phyloP scores from a whole-genome alignment of 2,113 vertebrate genomes.

The Oryzias curvinotus region DNA sequence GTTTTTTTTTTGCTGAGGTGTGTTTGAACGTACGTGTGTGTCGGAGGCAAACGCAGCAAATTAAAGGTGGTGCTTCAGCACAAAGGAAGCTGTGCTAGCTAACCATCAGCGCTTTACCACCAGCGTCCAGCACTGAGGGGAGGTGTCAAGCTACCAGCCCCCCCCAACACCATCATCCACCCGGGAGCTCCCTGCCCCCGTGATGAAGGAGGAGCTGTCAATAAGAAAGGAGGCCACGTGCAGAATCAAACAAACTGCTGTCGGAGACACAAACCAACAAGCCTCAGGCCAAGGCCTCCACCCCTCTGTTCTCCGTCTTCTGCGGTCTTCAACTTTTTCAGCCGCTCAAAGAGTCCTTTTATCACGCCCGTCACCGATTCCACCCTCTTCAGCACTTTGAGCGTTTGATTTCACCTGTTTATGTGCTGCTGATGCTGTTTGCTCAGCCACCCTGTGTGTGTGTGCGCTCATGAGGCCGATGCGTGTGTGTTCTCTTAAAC shows the following conservation, averaged over 20 bases:
- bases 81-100: constrained; percentile 65
- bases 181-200: constrained; percentile 13
- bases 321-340: constrained; percentile 50
- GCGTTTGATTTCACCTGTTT: constrained; percentile 72
- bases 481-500: constrained; percentile 63
- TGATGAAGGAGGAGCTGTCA: constrained; percentile 62
- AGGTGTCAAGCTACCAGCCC: constrained; percentile 9
- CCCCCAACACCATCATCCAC: not conserved
- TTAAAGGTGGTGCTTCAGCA: constrained; percentile 75
- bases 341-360: constrained; percentile 64
- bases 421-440: constrained; percentile 65
- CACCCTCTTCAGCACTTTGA: constrained; percentile 69
- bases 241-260: constrained; percentile 70
- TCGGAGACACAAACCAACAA: constrained; percentile 68
- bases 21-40: constrained; percentile 30
- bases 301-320: constrained; percentile 35
- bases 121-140: constrained; percentile 35
- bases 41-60: constrained; percentile 73
- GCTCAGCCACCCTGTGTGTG: constrained; percentile 52
- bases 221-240: constrained; percentile 42
- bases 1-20: constrained; percentile 52
- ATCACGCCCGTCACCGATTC: constrained; percentile 68
- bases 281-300: constrained; percentile 50
- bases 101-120: constrained; percentile 76
- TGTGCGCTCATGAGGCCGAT: constrained; percentile 18